Conservation (phyloP, 1,140 invertebrate genomes). For the Drosophila paulistorum region DNA sequence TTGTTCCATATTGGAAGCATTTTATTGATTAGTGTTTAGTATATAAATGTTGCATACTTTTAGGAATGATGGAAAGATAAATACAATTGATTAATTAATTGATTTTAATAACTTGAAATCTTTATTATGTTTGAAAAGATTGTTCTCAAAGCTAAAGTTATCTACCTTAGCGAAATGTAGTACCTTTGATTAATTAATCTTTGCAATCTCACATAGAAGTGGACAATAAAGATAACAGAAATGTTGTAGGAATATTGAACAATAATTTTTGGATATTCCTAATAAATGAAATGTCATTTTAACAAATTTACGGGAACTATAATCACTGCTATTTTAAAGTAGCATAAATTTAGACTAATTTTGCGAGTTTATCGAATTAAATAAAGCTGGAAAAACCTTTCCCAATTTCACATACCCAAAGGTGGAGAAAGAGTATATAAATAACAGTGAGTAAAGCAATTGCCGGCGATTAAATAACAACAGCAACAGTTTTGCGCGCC, state of each 20-base stretch:
- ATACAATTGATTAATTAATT: too few species aligned
- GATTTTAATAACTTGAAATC: background rate
- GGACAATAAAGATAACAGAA: too few species aligned
- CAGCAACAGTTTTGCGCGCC: slow-evolving; percentile 78
- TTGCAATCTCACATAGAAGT: too few species aligned
- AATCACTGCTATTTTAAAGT: too few species aligned
- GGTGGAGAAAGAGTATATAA: slow-evolving; percentile 27
- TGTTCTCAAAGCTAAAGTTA: too few species aligned
- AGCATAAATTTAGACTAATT: background rate
- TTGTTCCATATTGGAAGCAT: background rate
- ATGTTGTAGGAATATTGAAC: too few species aligned
- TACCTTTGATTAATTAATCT: too few species aligned
- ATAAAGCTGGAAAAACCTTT: background rate
- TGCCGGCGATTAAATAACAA: slow-evolving; percentile 79
- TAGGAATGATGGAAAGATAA: background rate
- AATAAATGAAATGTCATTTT: too few species aligned
- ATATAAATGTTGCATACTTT: slow-evolving; percentile 1
- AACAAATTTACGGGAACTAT: too few species aligned
- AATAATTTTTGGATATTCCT: too few species aligned
- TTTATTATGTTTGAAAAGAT: background rate
- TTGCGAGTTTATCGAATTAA: background rate
- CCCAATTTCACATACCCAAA: background rate
- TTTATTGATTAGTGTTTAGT: background rate
- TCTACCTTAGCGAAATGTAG: too few species aligned
- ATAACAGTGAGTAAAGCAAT: slow-evolving; percentile 46